Evolutionary conservation across 2,113 vertebrate species (phyloP).

Genomic region (Hoplias malabaricus): DNA sequence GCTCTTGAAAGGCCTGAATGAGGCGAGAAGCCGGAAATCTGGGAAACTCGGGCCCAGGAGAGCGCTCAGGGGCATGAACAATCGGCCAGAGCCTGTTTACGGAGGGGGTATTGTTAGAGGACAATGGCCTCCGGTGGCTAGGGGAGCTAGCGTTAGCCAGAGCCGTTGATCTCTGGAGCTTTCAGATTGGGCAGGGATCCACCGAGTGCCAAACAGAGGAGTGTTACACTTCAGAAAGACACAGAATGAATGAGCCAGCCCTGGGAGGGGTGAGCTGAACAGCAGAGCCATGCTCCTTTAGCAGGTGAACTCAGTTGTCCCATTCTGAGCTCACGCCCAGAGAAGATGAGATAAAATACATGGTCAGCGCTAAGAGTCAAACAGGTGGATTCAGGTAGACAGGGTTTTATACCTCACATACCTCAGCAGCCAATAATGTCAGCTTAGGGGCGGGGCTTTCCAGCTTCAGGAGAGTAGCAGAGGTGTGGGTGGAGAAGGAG

Average conservation of each 20-base stretch:
- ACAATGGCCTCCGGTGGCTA: conserved; percentile 21
- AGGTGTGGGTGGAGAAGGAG: too few relatives aligned
- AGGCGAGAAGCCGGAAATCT: conserved; percentile 21
- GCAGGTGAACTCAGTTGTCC: too few relatives aligned
- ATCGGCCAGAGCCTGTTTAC: conserved; percentile 12
- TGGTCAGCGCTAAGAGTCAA: too few relatives aligned
- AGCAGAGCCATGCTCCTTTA: too few relatives aligned
- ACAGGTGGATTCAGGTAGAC: too few relatives aligned
- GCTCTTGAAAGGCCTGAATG: neutral
- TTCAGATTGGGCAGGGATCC: neutral
- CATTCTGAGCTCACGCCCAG: too few relatives aligned
- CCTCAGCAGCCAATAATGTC: too few relatives aligned
- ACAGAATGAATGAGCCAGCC: too few relatives aligned
- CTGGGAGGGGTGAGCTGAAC: neutral
- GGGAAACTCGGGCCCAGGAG: neutral
- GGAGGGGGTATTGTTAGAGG: neutral
- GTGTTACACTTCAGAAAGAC: neutral
- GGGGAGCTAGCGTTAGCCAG: neutral
- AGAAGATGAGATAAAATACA: too few relatives aligned
- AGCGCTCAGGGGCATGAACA: conserved; percentile 27
- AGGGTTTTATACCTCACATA: too few relatives aligned
- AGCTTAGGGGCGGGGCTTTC: too few relatives aligned
- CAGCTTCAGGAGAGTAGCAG: too few relatives aligned
- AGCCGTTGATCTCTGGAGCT: conserved; percentile 6
- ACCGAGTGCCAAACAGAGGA: neutral